These are phyloP conservation scores for Luperina testacea DNA, from an alignment of 2,888 invertebrate species.

Conservation along the genomic window DNA sequence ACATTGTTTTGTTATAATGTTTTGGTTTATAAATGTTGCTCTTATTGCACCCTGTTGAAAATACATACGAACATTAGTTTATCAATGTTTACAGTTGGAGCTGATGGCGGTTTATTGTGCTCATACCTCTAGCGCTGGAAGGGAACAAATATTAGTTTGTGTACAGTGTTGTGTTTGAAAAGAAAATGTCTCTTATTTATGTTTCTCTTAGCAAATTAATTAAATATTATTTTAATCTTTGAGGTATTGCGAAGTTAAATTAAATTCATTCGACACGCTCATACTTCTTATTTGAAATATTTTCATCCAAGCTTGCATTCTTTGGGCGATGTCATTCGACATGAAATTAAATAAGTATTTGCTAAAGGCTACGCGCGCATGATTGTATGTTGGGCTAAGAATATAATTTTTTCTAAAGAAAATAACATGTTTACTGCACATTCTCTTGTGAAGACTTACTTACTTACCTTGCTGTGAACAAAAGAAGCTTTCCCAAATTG, in stretches of 20 bases:
- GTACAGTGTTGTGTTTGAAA: conserved; percentile 59
- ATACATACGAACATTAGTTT: conserved; percentile 86
- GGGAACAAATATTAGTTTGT: conserved; percentile 68
- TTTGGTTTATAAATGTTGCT: conserved; percentile 76
- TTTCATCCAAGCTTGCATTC: conserved; percentile 25
- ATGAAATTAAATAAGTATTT: conserved; percentile 29
- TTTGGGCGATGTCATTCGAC: conserved; percentile 39
- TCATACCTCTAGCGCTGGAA: conserved; percentile 77
- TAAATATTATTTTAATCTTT: conserved; percentile 46
- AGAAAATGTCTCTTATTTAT: conserved; percentile 13
- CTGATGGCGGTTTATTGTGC: conserved; percentile 64
- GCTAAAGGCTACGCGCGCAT: conserved; percentile 50
- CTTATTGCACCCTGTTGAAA: conserved; percentile 87
- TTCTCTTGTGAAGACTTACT: conserved; percentile 15
- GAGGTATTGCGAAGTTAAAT: conserved; percentile 69
- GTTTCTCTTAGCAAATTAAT: conserved; percentile 1
- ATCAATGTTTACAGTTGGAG: conserved; percentile 73
- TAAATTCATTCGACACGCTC: conserved; percentile 2
- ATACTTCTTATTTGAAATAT: neutral
- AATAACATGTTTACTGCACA: neutral
- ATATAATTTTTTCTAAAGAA: conserved; percentile 2
- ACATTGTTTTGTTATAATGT: conserved; percentile 67
- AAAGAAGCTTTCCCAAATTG: neutral
- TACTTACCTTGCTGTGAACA: conserved; percentile 37
- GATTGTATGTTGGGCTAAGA: conserved; percentile 40